Percentiles rank a stretch among this genome's conserved stretches.
Conservation (phyloP, 2,113 vertebrate genomes). For the Lichenostomus cassidix region DNA sequence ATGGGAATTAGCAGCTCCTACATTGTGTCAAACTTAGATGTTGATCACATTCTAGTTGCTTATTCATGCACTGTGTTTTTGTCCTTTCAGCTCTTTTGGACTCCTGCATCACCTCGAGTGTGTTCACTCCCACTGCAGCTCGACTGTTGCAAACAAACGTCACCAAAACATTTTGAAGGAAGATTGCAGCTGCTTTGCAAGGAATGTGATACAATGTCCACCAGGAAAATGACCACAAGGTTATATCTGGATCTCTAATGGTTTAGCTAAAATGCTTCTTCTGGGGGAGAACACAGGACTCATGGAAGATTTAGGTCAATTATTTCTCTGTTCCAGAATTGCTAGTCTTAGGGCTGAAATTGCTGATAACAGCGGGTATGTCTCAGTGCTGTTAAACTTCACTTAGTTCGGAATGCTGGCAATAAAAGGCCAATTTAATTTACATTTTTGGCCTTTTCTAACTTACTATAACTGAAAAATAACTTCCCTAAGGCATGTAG, state of each 20-base stretch:
- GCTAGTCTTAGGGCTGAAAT: not conserved
- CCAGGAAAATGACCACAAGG: not conserved
- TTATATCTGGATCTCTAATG: not conserved
- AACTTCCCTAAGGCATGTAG: not conserved
- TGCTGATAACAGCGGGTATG: not conserved
- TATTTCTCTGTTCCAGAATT: not conserved
- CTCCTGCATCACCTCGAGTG: not conserved
- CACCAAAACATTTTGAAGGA: not conserved
- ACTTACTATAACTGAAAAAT: slow-evolving; percentile 10
- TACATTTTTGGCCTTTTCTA: slow-evolving; percentile 15
- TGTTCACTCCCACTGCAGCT: not conserved
- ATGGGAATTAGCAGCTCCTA: not conserved
- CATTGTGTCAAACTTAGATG: not conserved
- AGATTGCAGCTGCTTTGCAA: not conserved
- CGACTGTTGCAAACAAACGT: not conserved
- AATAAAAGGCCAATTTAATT: slow-evolving; percentile 23
- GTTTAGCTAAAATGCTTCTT: not conserved
- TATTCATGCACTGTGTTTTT: not conserved
- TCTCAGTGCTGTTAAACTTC: not conserved
- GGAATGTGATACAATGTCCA: not conserved
- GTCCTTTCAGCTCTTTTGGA: not conserved
- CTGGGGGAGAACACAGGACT: not conserved
- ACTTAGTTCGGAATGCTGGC: not conserved
- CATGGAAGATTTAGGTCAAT: not conserved
- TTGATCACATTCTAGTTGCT: not conserved